phyloP scores from a whole-genome alignment of 1,140 invertebrate genomes.

The Aphaenogaster rudis region DNA sequence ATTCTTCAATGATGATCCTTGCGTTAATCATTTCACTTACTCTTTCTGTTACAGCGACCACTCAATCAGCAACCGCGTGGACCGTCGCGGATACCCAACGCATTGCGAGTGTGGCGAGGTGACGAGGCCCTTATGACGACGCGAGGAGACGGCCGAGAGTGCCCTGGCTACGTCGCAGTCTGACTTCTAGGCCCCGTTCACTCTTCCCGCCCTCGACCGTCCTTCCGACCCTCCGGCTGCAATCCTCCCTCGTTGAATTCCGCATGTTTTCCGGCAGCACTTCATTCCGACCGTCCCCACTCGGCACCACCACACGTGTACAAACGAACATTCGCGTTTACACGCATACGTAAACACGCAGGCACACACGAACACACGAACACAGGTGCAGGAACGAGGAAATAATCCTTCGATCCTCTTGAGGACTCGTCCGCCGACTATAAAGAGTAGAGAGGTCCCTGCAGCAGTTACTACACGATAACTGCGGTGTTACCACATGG shows the following conservation, averaged over 20 bases:
- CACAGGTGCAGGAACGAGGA: constrained; percentile 18
- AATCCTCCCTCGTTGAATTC: constrained; percentile 30
- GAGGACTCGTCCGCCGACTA: constrained; percentile 24
- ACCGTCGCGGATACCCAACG: constrained; percentile 87
- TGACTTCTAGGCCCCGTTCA: constrained; percentile 80
- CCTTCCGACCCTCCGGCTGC: neutral
- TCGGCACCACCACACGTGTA: constrained; percentile 25
- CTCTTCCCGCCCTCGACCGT: constrained; percentile 64
- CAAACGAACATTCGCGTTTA: constrained; percentile 36
- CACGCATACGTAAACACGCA: constrained; percentile 14
- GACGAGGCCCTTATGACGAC: constrained; percentile 89
- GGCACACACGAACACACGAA: constrained; percentile 5
- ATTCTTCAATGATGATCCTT: neutral
- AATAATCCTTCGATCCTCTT: constrained; percentile 51
- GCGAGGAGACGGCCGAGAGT: constrained; percentile 89
- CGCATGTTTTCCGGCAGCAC: constrained; percentile 37
- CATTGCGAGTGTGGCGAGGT: constrained; percentile 88
- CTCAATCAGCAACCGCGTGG: constrained; percentile 89
- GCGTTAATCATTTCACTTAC: neutral
- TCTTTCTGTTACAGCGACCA: constrained; percentile 88
- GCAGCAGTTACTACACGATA: neutral
- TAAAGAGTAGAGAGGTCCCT: constrained; percentile 26
- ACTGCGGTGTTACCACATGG: constrained; percentile 16
- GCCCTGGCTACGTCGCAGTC: constrained; percentile 87
- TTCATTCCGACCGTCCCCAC: constrained; percentile 25